Percentiles rank a stretch among this genome's conserved stretches.
Conservation (phyloP, 2,888 invertebrate genomes). For the Drosophila maculinotata region DNA sequence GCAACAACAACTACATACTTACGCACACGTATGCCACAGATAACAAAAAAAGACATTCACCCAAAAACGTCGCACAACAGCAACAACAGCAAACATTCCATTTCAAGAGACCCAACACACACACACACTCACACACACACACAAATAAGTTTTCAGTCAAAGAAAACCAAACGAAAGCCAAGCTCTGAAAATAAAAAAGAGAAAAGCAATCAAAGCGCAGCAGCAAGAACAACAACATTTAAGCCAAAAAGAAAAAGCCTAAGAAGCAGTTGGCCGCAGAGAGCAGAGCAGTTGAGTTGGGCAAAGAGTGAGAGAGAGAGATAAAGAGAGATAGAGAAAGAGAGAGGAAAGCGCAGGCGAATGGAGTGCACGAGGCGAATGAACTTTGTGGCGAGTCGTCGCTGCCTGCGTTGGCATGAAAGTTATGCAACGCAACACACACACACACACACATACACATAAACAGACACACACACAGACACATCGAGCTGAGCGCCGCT, state of each 20-base stretch:
- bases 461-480: constrained; percentile 29
- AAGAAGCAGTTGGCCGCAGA: constrained; percentile 52
- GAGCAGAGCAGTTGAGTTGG: constrained; percentile 32
- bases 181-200: constrained; percentile 65
- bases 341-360: constrained; percentile 50
- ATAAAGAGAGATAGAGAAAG: constrained; percentile 13
- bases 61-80: constrained; percentile 55
- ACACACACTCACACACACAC: constrained; percentile 20
- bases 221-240: constrained; percentile 21
- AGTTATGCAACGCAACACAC: constrained; percentile 82
- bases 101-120: constrained; percentile 60
- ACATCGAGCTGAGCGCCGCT: constrained; percentile 51
- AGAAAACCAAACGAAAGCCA: constrained; percentile 66
- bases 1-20: constrained; percentile 12
- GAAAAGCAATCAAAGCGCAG: constrained; percentile 52
- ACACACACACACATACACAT: constrained; percentile 40
- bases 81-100: constrained; percentile 61
- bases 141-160: constrained; percentile 26
- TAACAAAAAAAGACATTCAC: constrained; percentile 53
- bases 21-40: constrained; percentile 22
- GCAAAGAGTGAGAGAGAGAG: constrained; percentile 21
- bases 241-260: constrained; percentile 39
- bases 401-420: constrained; percentile 76
- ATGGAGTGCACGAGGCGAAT: constrained; percentile 84
- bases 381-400: constrained; percentile 77